Conservation (phyloP, 2,113 vertebrate genomes). For the Rissa tridactyla region DNA sequence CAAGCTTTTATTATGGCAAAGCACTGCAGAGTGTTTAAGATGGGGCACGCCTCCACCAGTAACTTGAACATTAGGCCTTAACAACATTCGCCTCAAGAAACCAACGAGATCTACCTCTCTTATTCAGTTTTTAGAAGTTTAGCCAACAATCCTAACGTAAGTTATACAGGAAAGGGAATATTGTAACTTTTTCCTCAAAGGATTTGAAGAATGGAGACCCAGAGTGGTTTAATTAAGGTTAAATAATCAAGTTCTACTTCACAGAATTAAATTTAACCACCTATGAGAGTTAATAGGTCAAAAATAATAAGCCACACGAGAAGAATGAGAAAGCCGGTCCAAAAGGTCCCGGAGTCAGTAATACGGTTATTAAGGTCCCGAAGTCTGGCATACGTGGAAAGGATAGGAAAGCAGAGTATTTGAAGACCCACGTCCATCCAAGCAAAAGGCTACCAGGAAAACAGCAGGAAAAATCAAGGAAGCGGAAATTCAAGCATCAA, state of each 20-base stretch:
- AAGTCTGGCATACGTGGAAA: not conserved
- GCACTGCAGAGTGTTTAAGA: not conserved
- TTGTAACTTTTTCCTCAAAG: not conserved
- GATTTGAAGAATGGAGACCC: not conserved
- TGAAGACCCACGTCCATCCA: not conserved
- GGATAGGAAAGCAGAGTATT: not conserved
- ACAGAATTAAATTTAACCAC: constrained; percentile 33
- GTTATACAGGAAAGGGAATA: not conserved
- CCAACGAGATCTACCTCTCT: not conserved
- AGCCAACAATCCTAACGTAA: not conserved
- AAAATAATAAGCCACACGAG: not conserved
- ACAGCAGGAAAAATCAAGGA: not conserved
- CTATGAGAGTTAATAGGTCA: constrained; percentile 24
- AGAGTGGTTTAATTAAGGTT: constrained; percentile 34
- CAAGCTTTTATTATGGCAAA: not conserved
- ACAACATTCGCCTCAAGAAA: not conserved
- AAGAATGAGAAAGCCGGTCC: not conserved
- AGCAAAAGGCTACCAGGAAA: not conserved
- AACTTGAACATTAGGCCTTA: not conserved
- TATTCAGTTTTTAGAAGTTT: not conserved
- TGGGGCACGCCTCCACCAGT: not conserved
- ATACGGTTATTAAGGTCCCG: not conserved
- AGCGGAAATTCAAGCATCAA: not conserved
- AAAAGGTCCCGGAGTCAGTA: not conserved
- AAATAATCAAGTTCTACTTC: constrained; percentile 40